Base-by-base conservation (phyloP, 2,888 invertebrate genomes). In the Octonoba sinensis region DNA sequence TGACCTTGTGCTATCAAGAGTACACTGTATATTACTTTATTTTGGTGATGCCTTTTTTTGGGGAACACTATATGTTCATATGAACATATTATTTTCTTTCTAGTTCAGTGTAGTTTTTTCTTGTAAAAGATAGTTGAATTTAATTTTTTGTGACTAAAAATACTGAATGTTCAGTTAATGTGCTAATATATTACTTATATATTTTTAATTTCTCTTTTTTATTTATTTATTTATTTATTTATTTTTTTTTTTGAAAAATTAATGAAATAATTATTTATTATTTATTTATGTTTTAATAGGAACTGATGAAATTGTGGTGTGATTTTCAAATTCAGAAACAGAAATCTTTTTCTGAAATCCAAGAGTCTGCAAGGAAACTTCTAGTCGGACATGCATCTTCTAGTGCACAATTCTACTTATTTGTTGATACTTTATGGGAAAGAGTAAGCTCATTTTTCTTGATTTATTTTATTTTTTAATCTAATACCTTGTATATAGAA, bases 351-450 rank as follows among this genome's bases (percentile, higher is more conserved):
- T 59, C 24, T 65, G 84, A 84, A 70, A 75, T 84, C 57, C 71
- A 78, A 79, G 78, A 82, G 46, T 69, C 71, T 51, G 78, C 84
- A 15, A 44, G 65, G 4, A 78, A 79, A 76, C 74, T 84, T 51
- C 57, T 84, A 18, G 60, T 83, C 57, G 69, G 69, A 1, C 78
- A 84, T 79, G 83, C 82, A 27, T 83, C 84, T 20, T 84, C 81
- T 16, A 85, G 93, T 20, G 87, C 90, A 13, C 93, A 93, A 84
- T 91, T 93, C 87, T 93, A 93, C 88, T 91, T 92, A 76, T 91
- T 93, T 85, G 92, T 92, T 84, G 90, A 88, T 77, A 88, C 89
- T 62, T 87, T 90, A 59, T 87, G 87, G 36, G 88, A 88, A 86
- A 85, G 89, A 85, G 90, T 90, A 85, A 89, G 88, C 86, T 60